Conservation (phyloP, 2,888 invertebrate species). For the Tetragonisca angustula region DNA sequence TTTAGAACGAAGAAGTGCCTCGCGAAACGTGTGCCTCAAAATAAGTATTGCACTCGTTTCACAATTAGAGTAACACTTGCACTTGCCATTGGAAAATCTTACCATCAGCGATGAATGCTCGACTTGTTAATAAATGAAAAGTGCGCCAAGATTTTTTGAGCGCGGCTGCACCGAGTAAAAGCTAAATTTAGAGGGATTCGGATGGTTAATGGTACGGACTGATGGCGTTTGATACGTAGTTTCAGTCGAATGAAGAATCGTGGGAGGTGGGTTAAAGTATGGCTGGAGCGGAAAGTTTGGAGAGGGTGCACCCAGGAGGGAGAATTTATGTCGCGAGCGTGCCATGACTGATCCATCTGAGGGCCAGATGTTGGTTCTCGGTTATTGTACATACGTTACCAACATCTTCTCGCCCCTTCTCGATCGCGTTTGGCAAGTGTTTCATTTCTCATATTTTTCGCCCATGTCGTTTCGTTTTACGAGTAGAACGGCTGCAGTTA, state of each 20-base stretch:
- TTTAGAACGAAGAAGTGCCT: too few relatives aligned
- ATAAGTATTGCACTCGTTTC: too few relatives aligned
- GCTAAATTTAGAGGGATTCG: neutral
- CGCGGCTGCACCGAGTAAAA: too few relatives aligned
- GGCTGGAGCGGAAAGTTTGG: neutral
- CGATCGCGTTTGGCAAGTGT: neutral
- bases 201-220: neutral
- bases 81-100: too few relatives aligned
- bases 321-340: slow-evolving; percentile 13
- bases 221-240: neutral
- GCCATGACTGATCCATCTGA: slow-evolving; percentile 38
- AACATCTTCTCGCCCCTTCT: neutral
- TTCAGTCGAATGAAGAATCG: neutral
- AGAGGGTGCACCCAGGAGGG: slow-evolving; percentile 1
- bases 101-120: too few relatives aligned
- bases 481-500: too few relatives aligned
- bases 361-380: slow-evolving; percentile 27
- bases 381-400: neutral
- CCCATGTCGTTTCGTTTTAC: neutral
- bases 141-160: too few relatives aligned
- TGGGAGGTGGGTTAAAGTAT: neutral
- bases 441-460: neutral
- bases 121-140: too few relatives aligned
- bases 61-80: too few relatives aligned
- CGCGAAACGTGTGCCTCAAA: too few relatives aligned